phyloP scores from a whole-genome alignment of 2,888 invertebrate species.

The Luperina testacea region DNA sequence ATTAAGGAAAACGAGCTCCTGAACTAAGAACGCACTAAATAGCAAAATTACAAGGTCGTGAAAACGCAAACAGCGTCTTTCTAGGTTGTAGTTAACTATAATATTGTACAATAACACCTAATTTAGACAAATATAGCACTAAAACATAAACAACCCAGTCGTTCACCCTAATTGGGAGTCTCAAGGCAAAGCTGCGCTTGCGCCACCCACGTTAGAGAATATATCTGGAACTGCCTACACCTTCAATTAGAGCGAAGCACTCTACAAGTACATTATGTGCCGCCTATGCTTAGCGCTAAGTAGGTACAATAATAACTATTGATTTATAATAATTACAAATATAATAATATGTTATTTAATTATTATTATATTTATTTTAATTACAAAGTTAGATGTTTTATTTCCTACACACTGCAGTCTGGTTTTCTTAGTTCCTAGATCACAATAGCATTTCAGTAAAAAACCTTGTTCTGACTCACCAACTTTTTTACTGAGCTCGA shows the following conservation, averaged over 20 bases:
- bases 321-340: neutral
- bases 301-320: slow-evolving; percentile 5
- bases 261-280: slow-evolving; percentile 47
- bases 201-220: slow-evolving; percentile 77
- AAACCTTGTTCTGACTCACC: neutral
- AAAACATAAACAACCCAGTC: slow-evolving; percentile 79
- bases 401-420: neutral
- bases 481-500: neutral
- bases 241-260: slow-evolving; percentile 76
- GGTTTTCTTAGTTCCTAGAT: neutral
- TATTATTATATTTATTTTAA: neutral
- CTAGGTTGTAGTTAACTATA: slow-evolving; percentile 53
- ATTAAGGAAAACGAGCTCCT: slow-evolving; percentile 13
- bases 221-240: slow-evolving; percentile 84
- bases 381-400: neutral
- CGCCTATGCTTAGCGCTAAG: slow-evolving; percentile 53
- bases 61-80: slow-evolving; percentile 27
- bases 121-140: slow-evolving; percentile 80
- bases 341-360: too few species aligned
- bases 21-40: slow-evolving; percentile 27
- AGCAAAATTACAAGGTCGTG: slow-evolving; percentile 49
- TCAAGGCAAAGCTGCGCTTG: slow-evolving; percentile 76
- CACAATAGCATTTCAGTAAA: neutral
- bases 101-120: slow-evolving; percentile 77
- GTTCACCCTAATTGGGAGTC: slow-evolving; percentile 82